Base-by-base conservation (phyloP, 2,888 invertebrate species). In the Trichogramma evanescens region DNA sequence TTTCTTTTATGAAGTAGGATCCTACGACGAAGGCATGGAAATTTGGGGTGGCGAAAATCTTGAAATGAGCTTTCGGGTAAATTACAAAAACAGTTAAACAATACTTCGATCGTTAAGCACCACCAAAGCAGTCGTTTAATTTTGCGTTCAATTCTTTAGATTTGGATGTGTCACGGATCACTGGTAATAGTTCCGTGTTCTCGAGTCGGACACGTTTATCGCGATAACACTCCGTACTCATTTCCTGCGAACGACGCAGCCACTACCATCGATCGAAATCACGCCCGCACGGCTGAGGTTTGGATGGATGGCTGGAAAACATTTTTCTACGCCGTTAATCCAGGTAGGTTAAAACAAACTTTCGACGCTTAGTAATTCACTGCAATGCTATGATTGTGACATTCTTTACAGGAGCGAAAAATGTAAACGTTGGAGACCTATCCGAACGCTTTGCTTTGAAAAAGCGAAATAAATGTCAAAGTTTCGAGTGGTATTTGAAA, bases 11-110 rank as follows among this genome's bases (percentile, higher is more conserved):
- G 86, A 93, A 65, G 79, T 93, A 10, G 96, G 95, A 0, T 82
- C 84, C 6, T 88, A 88, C 67, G 88, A 88, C 66, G 84, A 86
- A 26, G 70, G 83, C 48, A 87, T 87, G 87, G 84, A 88, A 68
- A 94, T 97, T 63, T 99, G 98, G 98, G 98, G 99, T 4, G 98
- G 95, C 0, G 98, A 99, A 78, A 99, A 99, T 78, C 82, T 99
- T 44, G 98, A 99, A 79, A 83, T 99, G 76, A 97, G 97, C 0
- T 96, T 98, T 79, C 84, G 97, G 66, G 92, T 93, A 26, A 26
- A 26, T 26, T 3, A 3, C 26, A 26, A 0, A 26, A 0, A 26
- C 26, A 26, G 2, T 26, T 26, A 26, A 26, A 26, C 3, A 26
- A 26, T 26, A 26, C 1, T 1, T 3, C 26, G 3, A 26, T 26